Percentiles rank a stretch among this genome's conserved stretches.
Evolutionary conservation across 2,888 invertebrate species (phyloP).

Genomic region (Ischnus inquisitorius): DNA sequence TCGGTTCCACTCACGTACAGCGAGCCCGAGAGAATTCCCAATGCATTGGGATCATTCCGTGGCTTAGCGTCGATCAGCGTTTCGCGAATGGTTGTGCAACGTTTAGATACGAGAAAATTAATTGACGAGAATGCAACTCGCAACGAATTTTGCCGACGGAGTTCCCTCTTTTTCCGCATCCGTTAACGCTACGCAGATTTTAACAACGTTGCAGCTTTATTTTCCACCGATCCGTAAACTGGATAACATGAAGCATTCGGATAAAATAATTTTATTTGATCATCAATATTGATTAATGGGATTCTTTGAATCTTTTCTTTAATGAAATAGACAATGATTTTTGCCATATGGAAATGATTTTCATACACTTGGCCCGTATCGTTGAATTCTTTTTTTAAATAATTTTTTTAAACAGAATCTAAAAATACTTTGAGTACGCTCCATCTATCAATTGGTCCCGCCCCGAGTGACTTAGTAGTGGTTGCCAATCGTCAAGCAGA

Average conservation of each 20-base stretch:
- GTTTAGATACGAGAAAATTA: conserved; percentile 64
- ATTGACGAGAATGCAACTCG: conserved; percentile 51
- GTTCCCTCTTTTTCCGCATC: not conserved
- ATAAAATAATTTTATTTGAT: too few species aligned
- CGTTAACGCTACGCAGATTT: not conserved
- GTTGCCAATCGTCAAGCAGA: conserved; percentile 11
- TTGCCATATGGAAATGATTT: too few species aligned
- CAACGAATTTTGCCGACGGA: conserved; percentile 16
- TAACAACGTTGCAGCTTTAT: not conserved
- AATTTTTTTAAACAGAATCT: too few species aligned
- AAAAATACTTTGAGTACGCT: too few species aligned
- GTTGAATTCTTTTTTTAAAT: not conserved
- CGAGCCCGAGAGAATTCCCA: conserved; percentile 18
- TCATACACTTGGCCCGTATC: too few species aligned
- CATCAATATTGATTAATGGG: too few species aligned
- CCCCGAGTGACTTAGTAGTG: not conserved
- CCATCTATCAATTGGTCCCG: too few species aligned
- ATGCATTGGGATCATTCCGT: conserved; percentile 20
- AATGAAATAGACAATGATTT: too few species aligned
- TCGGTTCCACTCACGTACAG: conserved; percentile 38
- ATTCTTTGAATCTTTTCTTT: too few species aligned
- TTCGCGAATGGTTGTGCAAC: conserved; percentile 33
- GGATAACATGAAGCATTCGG: too few species aligned
- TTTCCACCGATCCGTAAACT: too few species aligned
- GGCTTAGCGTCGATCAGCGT: conserved; percentile 12